These are phyloP conservation scores for Drosophila teissieri DNA, from an alignment of 1,140 invertebrate species.

Conservation along the genomic window DNA sequence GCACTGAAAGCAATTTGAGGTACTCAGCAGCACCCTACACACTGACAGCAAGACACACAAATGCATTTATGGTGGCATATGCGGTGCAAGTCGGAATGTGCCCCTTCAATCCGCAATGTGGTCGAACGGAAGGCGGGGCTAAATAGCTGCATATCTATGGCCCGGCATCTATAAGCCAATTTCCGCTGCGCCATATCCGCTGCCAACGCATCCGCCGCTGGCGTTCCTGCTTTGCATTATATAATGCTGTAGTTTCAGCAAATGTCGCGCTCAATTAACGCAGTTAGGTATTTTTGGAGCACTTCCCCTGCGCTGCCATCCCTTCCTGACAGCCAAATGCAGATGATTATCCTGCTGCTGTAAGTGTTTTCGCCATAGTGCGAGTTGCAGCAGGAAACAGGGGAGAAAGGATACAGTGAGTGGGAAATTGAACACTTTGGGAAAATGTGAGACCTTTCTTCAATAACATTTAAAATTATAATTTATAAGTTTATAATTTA, in stretches of 20 bases:
- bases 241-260: slow-evolving; percentile 35
- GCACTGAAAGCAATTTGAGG: slow-evolving; percentile 69
- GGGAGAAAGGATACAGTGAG: neutral
- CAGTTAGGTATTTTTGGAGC: slow-evolving; percentile 64
- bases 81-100: slow-evolving; percentile 65
- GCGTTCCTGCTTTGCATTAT: slow-evolving; percentile 12
- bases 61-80: slow-evolving; percentile 58
- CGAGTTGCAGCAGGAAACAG: neutral
- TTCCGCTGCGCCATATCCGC: slow-evolving; percentile 54
- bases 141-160: slow-evolving; percentile 56
- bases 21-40: slow-evolving; percentile 28
- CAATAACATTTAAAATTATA: no score
- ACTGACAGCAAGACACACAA: slow-evolving; percentile 17
- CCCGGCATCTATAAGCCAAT: slow-evolving; percentile 70
- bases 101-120: slow-evolving; percentile 75
- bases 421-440: neutral
- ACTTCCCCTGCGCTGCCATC: slow-evolving; percentile 53
- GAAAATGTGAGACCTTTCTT: no score
- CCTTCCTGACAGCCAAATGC: slow-evolving; percentile 13
- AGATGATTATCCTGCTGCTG: slow-evolving; percentile 48
- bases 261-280: slow-evolving; percentile 72
- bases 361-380: slow-evolving; percentile 58
- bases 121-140: slow-evolving; percentile 39
- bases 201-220: slow-evolving; percentile 45
- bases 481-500: neutral